Evolutionary conservation across 2,797 vertebrate genomes (phyloP), one percentile per base, ranked within the genome.

Genomic region (Saxicola maurus): DNA sequence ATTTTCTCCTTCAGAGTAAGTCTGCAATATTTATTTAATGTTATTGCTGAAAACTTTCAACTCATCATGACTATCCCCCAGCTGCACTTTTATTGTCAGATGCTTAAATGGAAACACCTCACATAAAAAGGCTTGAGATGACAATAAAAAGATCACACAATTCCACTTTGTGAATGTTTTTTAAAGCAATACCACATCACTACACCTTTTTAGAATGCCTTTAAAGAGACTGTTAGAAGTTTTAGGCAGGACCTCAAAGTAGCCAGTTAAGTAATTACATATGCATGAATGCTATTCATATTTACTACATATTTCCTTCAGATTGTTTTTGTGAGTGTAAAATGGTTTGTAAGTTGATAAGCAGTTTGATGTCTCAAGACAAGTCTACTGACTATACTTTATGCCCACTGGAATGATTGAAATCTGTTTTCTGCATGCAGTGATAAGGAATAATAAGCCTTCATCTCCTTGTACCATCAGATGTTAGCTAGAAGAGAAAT

Each of bases 391-490:
- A 89, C 88, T 87, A 35, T 35, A 33, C 43, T 57, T 65, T 52
- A 75, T 77, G 93, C 65, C 64, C 86, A 60, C 17, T 77, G 79
- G 81, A 89, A 90, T 62, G 83, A 89, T 4, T 65, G 90, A 87
- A 91, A 67, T 77, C 55, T 45, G 21, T 55, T 88, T 85, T 68
- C 88, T 90, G 81, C 73, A 82, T 37, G 83, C 91, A 86, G 55
- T 46, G 71, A 85, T 95, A 92, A 94, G 86, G 35, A 91, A 92
- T 56, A 93, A 89, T 60, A 91, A 95, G 78, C 76, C 73, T 92
- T 93, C 86, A 91, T 62, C 95, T 87, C 77, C 92, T 84, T 52
- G 77, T 62, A 86, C 69, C 90, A 92, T 82, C 92, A 93, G 69
- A 75, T 69, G 49, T 74, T 77, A 89, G 69, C 66, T 85, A 81